Base-by-base conservation (phyloP, 2,888 invertebrate species). In the Lasioglossum calceatum region DNA sequence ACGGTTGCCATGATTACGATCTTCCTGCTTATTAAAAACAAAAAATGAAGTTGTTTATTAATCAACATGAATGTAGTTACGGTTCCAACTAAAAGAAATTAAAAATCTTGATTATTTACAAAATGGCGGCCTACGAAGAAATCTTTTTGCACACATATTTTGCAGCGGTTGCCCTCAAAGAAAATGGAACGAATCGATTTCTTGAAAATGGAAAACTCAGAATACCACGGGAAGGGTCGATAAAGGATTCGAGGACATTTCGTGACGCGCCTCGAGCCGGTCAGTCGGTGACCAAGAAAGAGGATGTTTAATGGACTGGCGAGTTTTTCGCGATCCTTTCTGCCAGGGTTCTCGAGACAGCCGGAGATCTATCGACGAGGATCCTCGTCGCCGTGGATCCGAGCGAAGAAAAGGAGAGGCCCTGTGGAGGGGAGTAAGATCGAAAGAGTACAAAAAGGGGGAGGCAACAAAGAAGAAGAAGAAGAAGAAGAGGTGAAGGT, bases 301-400 rank as follows among this genome's bases (percentile, higher is more conserved):
- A 42, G 50, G 54, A 71, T 81, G 70, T 78, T 81, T 64, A 81
- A 82, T 76, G 82, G 75, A 76, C 71, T 36, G 67, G 79, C 76
- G 14, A 84, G 79, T 85, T 87, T 88, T 86, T 84, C 88, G 82
- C 82, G 73, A 73, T 70, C 73, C 74, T 61, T 82, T 83, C 71
- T 79, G 70, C 79, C 82, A 78, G 72, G 61, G 39, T 36, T 16
- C 73, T 47, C 76, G 58, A 81, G 87, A 89, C 89, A 88, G 88
- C 86, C 86, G 84, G 87, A 89, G 88, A 87, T 88, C 89, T 88
- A 88, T 89, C 89, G 87, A 83, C 89, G 85, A 64, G 87, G 79
- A 88, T 88, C 86, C 87, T 81, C 64, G 77, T 87, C 58, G 82
- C 75, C 83, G 81, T 81, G 86, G 72, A 85, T 85, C 82, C 76